Base-by-base conservation (phyloP, 2,113 vertebrate genomes). In the Nipponia nippon region DNA sequence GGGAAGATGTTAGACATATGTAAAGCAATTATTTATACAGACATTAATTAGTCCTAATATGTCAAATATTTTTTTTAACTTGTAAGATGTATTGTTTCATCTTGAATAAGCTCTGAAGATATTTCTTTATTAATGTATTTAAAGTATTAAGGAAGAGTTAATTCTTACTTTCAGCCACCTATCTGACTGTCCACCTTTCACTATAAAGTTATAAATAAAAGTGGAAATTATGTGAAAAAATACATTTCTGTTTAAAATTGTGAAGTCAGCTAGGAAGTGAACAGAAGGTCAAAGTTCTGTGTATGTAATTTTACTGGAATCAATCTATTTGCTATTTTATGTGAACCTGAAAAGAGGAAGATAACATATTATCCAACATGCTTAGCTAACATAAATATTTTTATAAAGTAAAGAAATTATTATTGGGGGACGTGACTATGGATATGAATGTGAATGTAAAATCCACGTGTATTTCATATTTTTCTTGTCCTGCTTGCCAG, bases 401-500 rank as follows among this genome's bases (percentile, higher is more conserved):
- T 27, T 78, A 1, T 40, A 13, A 89, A 78, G 7, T 58, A 42
- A 47, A 47, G 26, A 20, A 59, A 14, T 46, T 8, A 9, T 25
- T 44, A 0, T 20, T 82, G 44, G 58, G 47, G 25, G 81, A 11
- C 8, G 4, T 47, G 32, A 44, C 8, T 44, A 0, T 36, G 42
- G 42, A 18, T 67, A 34, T 56, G 72, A 82, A 62, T 78, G 56
- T 16, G 36, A 63, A n/a, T 75, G 32, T 62, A 23, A 71, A 82
- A 46, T 69, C 20, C 3, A 16, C 21, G 9, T 69, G 36, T n/a
- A 10, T 76, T n/a, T 77, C 10, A 2, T 52, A 1, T 85, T 25
- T 62, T 73, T 76, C 16, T 59, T 36, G 5, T 65, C 38, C 44
- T 95, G 71, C 96, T 92, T 93, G 42, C 58, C 91, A 99, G 99